A percentile compares a stretch with the other conserved stretches of the same genome.
These are phyloP conservation scores for Cottus gobio DNA, from an alignment of 2,113 vertebrate species.

Conservation along the genomic window DNA sequence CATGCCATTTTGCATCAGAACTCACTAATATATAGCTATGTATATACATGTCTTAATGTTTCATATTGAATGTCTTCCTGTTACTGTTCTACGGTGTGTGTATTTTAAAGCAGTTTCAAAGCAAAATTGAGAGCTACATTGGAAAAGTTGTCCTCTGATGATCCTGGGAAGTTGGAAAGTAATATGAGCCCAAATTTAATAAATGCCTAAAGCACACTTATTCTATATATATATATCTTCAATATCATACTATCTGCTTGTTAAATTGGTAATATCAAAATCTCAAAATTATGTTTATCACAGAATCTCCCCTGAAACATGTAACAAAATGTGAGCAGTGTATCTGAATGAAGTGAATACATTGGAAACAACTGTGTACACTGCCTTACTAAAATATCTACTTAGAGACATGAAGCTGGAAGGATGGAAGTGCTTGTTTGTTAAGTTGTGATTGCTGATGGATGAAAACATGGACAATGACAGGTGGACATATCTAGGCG, in stretches of 20 bases:
- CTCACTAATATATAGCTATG: constrained; percentile 59
- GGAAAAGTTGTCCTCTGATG: constrained; percentile 24
- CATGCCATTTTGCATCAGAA: constrained; percentile 44
- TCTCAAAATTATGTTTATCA: neutral
- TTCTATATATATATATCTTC: neutral
- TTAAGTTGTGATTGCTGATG: constrained; percentile 13
- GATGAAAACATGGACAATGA: neutral
- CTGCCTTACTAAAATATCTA: constrained; percentile 38
- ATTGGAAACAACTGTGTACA: constrained; percentile 18
- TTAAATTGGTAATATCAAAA: constrained; percentile 9
- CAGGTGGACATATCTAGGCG: neutral
- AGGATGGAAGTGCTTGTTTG: constrained; percentile 41
- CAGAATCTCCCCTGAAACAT: constrained; percentile 3
- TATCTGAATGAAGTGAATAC: neutral
- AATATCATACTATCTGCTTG: neutral
- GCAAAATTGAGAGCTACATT: constrained; percentile 1
- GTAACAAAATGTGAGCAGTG: constrained; percentile 8
- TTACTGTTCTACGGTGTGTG: constrained; percentile 52
- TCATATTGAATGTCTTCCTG: constrained; percentile 74
- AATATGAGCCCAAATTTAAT: constrained; percentile 4
- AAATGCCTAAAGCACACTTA: constrained; percentile 21
- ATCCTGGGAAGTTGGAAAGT: constrained; percentile 18
- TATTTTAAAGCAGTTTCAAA: constrained; percentile 49
- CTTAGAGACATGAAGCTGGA: constrained; percentile 1
- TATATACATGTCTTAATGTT: constrained; percentile 71